Evolutionary conservation across 2,797 vertebrate genomes (phyloP).

Genomic region (Urosaurus nigricauda): DNA sequence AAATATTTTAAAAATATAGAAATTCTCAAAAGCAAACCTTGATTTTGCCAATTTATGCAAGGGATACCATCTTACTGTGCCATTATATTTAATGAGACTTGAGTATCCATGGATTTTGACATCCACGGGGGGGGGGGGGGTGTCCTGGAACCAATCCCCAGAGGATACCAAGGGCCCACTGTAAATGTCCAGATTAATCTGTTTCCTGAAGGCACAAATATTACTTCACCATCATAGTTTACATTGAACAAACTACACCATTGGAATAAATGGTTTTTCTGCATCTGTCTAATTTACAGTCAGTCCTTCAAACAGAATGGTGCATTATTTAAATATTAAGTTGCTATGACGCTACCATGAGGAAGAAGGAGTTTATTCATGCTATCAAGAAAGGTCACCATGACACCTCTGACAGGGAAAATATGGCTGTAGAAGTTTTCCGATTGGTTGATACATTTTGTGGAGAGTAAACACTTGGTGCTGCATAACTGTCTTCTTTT

Average conservation of each 20-base stretch:
- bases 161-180: no score
- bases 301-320: conserved; percentile 13
- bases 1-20: no score
- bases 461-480: conserved; percentile 77
- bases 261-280: conserved; percentile 32
- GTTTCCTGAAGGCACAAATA: conserved; percentile 21
- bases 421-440: conserved; percentile 69
- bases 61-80: no score
- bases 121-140: no score
- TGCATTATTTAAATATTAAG: conserved; percentile 45
- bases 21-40: no score
- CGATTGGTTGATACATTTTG: conserved; percentile 76
- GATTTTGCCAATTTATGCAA: no score
- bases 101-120: no score
- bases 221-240: conserved; percentile 21
- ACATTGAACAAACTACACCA: conserved; percentile 23
- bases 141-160: no score
- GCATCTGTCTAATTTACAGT: conserved; percentile 24
- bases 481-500: conserved; percentile 75
- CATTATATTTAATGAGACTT: no score
- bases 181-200: conserved; percentile 15
- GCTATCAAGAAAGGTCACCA: conserved; percentile 71
- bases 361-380: conserved; percentile 59
- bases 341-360: conserved; percentile 48
- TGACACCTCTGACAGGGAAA: conserved; percentile 64